Percentiles rank a stretch among this genome's conserved stretches.
These are phyloP conservation scores for Scelioninae gen. 1 DNA, from an alignment of 2,888 invertebrate genomes.

Conservation along the genomic window DNA sequence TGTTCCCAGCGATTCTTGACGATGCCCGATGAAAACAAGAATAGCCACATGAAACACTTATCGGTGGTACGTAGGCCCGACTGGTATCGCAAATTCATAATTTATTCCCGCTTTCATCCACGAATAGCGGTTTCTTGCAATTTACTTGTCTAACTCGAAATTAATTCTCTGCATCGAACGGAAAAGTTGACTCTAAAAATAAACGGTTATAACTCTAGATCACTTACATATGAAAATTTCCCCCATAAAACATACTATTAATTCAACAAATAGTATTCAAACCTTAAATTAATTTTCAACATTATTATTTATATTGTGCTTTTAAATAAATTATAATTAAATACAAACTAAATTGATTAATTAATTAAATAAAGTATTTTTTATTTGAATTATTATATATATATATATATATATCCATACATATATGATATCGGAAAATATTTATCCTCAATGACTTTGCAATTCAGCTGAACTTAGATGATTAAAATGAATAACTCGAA, in stretches of 20 bases:
- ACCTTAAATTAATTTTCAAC: too few relatives aligned
- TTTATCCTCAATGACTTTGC: too few relatives aligned
- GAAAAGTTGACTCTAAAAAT: conserved; percentile 5
- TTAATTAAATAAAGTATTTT: too few relatives aligned
- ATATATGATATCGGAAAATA: too few relatives aligned
- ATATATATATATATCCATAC: too few relatives aligned
- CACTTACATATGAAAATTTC: background rate
- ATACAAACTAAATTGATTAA: too few relatives aligned
- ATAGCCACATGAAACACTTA: conserved; percentile 44
- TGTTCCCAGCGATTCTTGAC: conserved; percentile 30
- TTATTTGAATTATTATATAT: too few relatives aligned
- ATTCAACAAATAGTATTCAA: too few relatives aligned
- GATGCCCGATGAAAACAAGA: conserved; percentile 52
- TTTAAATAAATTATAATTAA: too few relatives aligned
- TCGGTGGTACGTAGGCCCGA: conserved; percentile 39
- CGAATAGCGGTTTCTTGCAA: conserved; percentile 16
- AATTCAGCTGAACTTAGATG: too few relatives aligned
- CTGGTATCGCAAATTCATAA: conserved; percentile 38
- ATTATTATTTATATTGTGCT: too few relatives aligned
- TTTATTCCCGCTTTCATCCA: conserved; percentile 35
- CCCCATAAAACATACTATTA: too few relatives aligned
- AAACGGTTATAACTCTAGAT: background rate
- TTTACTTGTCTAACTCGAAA: conserved; percentile 26
- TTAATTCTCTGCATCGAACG: conserved; percentile 20
- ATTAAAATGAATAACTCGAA: background rate